Evolutionary conservation across 2,797 vertebrate genomes (phyloP).

Genomic region (Numenius phaeopus): DNA sequence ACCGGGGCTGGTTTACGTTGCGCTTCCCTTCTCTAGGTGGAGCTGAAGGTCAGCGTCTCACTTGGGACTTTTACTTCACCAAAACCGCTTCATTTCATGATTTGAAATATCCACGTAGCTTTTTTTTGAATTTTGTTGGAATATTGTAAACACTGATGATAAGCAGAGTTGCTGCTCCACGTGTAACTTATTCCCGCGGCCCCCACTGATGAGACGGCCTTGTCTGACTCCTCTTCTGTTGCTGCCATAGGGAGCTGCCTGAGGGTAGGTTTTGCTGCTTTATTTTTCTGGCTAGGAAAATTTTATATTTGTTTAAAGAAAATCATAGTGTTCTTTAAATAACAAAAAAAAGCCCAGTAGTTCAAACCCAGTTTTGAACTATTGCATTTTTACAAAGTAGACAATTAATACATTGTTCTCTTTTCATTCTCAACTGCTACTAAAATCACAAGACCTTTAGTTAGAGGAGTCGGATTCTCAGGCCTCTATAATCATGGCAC

Average conservation of each 20-base stretch:
- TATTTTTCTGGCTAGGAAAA: neutral
- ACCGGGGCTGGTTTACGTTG: no score
- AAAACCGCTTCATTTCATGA: fast-evolving
- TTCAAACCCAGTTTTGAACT: neutral
- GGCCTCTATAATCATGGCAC: neutral
- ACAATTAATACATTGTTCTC: neutral
- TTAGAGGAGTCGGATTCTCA: neutral
- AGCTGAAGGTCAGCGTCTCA: neutral
- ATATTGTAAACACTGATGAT: neutral
- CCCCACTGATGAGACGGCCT: neutral
- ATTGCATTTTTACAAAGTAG: neutral
- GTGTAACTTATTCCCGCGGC: fast-evolving
- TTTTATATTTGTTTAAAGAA: neutral
- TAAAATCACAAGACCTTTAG: neutral
- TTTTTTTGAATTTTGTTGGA: neutral
- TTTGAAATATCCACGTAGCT: neutral
- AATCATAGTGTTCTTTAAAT: neutral
- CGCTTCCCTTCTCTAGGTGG: neutral
- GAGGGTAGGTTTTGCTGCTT: neutral
- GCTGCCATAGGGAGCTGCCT: neutral
- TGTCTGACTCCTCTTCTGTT: neutral
- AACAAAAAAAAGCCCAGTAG: fast-evolving
- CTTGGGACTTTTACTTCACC: neutral
- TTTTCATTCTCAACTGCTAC: neutral
- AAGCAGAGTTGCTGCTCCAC: neutral